Conservation (phyloP, 2,888 invertebrate species). For the Cheiracanthium punctorium region DNA sequence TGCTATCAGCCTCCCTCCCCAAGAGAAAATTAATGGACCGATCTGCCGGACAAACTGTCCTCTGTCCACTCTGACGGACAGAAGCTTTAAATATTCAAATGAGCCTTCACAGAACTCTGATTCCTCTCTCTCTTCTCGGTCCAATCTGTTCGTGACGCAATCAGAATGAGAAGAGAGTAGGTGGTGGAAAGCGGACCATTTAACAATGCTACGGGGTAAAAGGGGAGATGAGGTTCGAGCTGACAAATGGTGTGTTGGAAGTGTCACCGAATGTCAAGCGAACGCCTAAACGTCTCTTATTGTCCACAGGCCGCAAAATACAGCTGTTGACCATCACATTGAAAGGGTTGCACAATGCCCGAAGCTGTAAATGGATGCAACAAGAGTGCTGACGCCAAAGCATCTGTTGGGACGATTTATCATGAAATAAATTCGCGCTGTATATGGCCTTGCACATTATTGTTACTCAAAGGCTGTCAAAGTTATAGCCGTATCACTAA, state of each 20-base stretch:
- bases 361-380: not conserved
- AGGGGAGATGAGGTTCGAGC: too few species aligned
- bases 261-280: slow-evolving; percentile 49
- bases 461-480: too few species aligned
- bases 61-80: not conserved
- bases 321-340: slow-evolving; percentile 30
- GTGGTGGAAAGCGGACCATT: not conserved
- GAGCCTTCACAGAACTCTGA: slow-evolving; percentile 16
- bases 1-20: not conserved
- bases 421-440: too few species aligned
- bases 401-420: too few species aligned
- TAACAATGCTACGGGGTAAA: slow-evolving; percentile 18
- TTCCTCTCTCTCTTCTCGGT: slow-evolving; percentile 9
- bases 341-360: not conserved
- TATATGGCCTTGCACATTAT: too few species aligned
- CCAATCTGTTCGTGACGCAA: slow-evolving; percentile 48
- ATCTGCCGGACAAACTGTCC: not conserved
- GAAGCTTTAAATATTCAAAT: slow-evolving; percentile 4
- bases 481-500: too few species aligned
- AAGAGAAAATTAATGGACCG: not conserved
- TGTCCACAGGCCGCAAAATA: slow-evolving; percentile 31
- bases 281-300: slow-evolving; percentile 34
- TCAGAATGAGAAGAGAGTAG: slow-evolving; percentile 17
- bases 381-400: not conserved
- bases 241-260: slow-evolving; percentile 61